Base-by-base conservation (phyloP, 2,797 vertebrate genomes). In the Hirundo rustica region DNA sequence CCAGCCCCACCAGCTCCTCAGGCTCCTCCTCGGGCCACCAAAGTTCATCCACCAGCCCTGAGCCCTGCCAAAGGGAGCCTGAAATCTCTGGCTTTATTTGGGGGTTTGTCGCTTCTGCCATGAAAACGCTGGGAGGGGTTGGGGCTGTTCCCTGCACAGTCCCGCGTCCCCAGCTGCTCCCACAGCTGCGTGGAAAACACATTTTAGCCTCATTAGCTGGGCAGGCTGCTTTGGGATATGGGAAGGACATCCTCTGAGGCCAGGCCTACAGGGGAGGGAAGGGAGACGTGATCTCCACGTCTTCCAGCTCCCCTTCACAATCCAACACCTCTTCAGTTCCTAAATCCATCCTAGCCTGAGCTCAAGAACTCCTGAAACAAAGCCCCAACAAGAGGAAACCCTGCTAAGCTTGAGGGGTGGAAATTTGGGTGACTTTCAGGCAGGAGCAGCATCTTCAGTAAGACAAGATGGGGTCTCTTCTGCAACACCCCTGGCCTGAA, bases 151-250 rank as follows among this genome's bases (percentile, higher is more conserved):
- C 17, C 6, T 25, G n/a, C 15, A 21, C 61, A 2, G 50, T 9
- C 40, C 67, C 40, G 3, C 0, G 0, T 4, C 81, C 13, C 3
- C 2, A 16, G 8, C 11, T 44, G 47, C 50, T 26, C 19, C 68
- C n/a, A 17, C 2, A 42, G 55, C 54, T 42, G 47, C 72, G 1
- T 23, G 62, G 79, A 40, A 74, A 85, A 11, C 34, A 47, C 55
- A 23, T 77, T 74, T 77, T 25, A 23, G 38, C 12, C 21, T 21
- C 23, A 7, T 14, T 27, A 20, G 30, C 19, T 58, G 60, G 78
- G 44, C 3, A 5, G 8, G 50, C 18, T 45, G 7, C 44, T 76
- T 8, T 23, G 76, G 81, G 58, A 61, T 51, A 20, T 0, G 5
- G 54, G 18, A 38, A 77, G 64, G 19, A 22, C 32, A 38, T 32